Evolutionary conservation across 2,113 vertebrate genomes (phyloP).

Genomic region (Tychaedon coryphoeus): DNA sequence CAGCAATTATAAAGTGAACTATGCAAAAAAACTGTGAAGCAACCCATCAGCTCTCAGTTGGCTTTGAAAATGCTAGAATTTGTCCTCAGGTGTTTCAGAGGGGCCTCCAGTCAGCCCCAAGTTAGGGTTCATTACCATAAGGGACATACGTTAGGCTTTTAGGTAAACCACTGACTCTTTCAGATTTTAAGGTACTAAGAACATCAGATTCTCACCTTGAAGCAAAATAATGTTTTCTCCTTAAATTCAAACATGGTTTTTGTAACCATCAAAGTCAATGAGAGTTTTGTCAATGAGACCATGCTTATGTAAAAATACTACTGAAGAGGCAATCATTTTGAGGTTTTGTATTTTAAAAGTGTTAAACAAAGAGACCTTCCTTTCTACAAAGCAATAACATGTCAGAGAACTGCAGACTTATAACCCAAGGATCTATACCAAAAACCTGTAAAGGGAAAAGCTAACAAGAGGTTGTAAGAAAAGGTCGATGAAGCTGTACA

Average conservation of each 20-base stretch:
- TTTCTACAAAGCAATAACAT: background rate
- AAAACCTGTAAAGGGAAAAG: conserved; percentile 45
- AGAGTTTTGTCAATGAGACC: background rate
- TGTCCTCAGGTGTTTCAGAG: background rate
- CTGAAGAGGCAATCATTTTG: background rate
- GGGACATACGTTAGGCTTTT: background rate
- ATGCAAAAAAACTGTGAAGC: background rate
- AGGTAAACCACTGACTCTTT: background rate
- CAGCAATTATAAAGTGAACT: background rate
- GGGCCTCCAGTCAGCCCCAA: background rate
- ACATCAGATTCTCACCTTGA: background rate
- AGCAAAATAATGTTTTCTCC: background rate
- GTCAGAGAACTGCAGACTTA: background rate
- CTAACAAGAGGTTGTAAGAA: conserved; percentile 35
- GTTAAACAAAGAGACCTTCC: background rate
- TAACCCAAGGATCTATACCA: conserved; percentile 38
- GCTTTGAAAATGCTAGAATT: background rate
- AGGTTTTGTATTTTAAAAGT: conserved; percentile 9
- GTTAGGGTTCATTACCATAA: background rate
- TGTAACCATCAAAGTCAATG: background rate
- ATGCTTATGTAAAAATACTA: background rate
- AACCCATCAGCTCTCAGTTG: background rate
- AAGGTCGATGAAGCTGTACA: conserved; percentile 38
- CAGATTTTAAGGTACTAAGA: background rate
- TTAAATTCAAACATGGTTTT: background rate